Percentiles rank a stretch among this genome's conserved stretches.
Conservation (phyloP, 1,140 invertebrate genomes). For the Aphidius gifuensis region DNA sequence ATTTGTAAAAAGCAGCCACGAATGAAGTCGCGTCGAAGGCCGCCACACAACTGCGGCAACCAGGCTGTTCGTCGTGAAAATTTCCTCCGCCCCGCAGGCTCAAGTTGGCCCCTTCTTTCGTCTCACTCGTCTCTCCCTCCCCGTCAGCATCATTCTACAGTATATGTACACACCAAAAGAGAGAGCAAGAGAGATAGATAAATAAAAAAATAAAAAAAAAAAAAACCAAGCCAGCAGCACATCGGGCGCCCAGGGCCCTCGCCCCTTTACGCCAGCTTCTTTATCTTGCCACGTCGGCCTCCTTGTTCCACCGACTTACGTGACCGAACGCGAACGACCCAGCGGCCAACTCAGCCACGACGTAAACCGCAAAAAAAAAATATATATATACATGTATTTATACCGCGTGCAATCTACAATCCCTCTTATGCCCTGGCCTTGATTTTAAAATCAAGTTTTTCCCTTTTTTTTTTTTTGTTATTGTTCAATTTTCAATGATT, state of each 20-base stretch:
- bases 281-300: neutral
- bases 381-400: conserved; percentile 30
- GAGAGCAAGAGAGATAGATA: too few relatives aligned
- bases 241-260: neutral
- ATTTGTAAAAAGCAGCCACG: conserved; percentile 20
- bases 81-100: conserved; percentile 36
- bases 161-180: too few relatives aligned
- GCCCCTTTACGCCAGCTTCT: neutral
- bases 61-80: conserved; percentile 30
- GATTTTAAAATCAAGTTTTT: too few relatives aligned
- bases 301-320: conserved; percentile 10
- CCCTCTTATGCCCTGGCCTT: too few relatives aligned
- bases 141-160: too few relatives aligned
- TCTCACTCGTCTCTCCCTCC: conserved; percentile 20
- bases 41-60: conserved; percentile 53
- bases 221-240: too few relatives aligned
- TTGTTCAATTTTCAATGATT: too few relatives aligned
- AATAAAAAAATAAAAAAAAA: too few relatives aligned
- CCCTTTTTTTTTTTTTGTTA: too few relatives aligned
- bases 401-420: neutral
- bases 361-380: conserved; percentile 38
- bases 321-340: conserved; percentile 38
- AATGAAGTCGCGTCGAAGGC: conserved; percentile 43
- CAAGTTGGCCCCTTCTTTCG: conserved; percentile 12
- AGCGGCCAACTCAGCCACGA: conserved; percentile 42